Evolutionary conservation across 2,797 vertebrate genomes (phyloP), one percentile per base, ranked within the genome.

Genomic region (Kryptolebias ocellatus): DNA sequence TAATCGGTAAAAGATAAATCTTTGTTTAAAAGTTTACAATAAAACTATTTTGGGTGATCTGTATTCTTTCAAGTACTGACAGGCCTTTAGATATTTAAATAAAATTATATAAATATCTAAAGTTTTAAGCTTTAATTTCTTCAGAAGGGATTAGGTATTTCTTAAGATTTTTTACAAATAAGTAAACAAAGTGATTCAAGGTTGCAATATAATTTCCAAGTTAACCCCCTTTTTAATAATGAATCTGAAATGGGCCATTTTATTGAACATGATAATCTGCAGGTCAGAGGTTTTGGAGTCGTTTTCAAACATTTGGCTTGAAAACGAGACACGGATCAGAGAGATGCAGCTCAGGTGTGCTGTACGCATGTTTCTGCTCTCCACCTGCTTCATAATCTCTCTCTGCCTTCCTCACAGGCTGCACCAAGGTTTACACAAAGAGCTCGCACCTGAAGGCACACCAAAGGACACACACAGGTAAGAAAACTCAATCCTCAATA

Each of bases 381-480:
- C 50, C 6, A 2, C 28, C n/a, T 14, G 39, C 18, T 37, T 80
- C 37, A 74, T 8, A 37, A 42, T 61, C 27, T 70, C 53, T 63
- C 34, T 74, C 5, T 73, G 27, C 3, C 80, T 77, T 77, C 70
- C 60, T 79, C 34, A 18, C 91, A 98, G 96, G 96, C 54, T 98
- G 96, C 90, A 87, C 92, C 11, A 98, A 98, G 83, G 96, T 97
- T 93, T 98, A 98, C 87, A 98, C 96, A 86, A 98, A 97, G 93
- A 98, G 96, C 87, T 98, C 96, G 18, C 96, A 98, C 75, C 93
- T 98, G 90, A 98, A 98, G 90, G 96, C 96, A 0, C 96, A 98
- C 74, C 96, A 97, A 79, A 92, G 96, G 80, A 98, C 96, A 46
- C 96, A 98, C 87, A 98, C 96, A 79, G 96, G 96, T 98, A 92